Conservation (phyloP, 2,797 vertebrate genomes). For the Streptopelia turtur region DNA sequence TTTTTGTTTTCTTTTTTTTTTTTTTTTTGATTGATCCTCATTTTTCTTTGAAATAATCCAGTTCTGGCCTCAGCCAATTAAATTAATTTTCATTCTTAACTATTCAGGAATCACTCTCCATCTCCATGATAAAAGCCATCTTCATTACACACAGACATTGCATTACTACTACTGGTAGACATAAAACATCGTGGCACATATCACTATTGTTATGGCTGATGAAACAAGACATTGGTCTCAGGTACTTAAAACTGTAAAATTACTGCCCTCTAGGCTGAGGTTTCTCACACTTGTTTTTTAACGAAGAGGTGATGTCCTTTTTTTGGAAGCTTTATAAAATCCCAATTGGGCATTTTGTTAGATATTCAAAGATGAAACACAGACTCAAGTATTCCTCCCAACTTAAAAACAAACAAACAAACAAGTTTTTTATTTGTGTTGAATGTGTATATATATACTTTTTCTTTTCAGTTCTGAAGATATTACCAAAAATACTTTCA, state of each 20-base stretch:
- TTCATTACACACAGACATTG: background rate
- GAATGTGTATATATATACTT: background rate
- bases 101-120: background rate
- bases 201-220: background rate
- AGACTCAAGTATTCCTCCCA: background rate
- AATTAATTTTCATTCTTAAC: background rate
- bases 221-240: background rate
- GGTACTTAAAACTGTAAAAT: conserved; percentile 33
- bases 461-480: background rate
- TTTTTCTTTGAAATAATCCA: background rate
- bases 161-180: background rate
- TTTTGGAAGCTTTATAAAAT: conserved; percentile 8
- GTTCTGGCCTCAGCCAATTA: background rate
- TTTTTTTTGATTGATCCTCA: background rate
- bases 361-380: background rate
- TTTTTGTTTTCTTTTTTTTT: too few relatives aligned
- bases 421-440: background rate
- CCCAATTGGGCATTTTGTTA: conserved; percentile 25
- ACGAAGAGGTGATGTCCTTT: background rate
- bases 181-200: conserved; percentile 1
- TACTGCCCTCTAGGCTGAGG: background rate
- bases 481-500: background rate
- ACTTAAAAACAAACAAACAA: background rate
- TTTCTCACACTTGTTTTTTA: conserved; percentile 40
- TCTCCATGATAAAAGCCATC: conserved; percentile 4